Conservation (phyloP, 2,888 invertebrate species). For the Clitarchus hookeri region DNA sequence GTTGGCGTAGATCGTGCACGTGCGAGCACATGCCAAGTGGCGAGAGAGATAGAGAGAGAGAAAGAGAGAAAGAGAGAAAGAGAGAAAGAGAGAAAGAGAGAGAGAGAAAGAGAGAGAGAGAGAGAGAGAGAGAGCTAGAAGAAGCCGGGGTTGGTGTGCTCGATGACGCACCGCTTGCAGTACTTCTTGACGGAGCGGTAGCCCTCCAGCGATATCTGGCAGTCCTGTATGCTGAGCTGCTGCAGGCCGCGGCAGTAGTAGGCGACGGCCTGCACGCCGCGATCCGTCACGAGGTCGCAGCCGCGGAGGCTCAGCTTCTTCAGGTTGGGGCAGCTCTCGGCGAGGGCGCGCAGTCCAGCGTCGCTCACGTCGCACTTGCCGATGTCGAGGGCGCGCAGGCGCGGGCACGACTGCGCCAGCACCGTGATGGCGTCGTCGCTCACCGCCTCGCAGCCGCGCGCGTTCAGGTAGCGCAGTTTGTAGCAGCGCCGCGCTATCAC, state of each 20-base stretch:
- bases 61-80: too few species aligned
- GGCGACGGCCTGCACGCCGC: conserved; percentile 84
- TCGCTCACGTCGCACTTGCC: conserved; percentile 95
- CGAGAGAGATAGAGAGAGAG: too few species aligned
- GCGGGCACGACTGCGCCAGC: conserved; percentile 81
- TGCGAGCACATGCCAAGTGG: too few species aligned
- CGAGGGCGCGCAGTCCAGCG: conserved; percentile 81
- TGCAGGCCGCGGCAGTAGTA: conserved; percentile 88
- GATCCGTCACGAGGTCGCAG: conserved; percentile 89
- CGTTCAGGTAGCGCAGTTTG: conserved; percentile 86
- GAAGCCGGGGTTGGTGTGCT: conserved; percentile 94
- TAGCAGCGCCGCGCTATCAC: conserved; percentile 87
- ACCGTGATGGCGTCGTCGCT: conserved; percentile 92
- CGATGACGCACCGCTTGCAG: conserved; percentile 90
- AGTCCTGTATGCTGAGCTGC: conserved; percentile 92
- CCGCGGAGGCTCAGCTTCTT: conserved; percentile 88
- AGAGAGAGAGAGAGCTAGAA: conserved; percentile 58
- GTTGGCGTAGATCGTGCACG: too few species aligned
- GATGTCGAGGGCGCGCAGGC: conserved; percentile 84
- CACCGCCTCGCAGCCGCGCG: conserved; percentile 89
- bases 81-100: too few species aligned
- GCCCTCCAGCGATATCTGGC: conserved; percentile 85
- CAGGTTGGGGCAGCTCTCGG: conserved; percentile 87
- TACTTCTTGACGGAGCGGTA: conserved; percentile 91
- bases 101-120: too few species aligned